Evolutionary conservation across 2,888 invertebrate genomes (phyloP).

Genomic region (Standfussiana lucernea): DNA sequence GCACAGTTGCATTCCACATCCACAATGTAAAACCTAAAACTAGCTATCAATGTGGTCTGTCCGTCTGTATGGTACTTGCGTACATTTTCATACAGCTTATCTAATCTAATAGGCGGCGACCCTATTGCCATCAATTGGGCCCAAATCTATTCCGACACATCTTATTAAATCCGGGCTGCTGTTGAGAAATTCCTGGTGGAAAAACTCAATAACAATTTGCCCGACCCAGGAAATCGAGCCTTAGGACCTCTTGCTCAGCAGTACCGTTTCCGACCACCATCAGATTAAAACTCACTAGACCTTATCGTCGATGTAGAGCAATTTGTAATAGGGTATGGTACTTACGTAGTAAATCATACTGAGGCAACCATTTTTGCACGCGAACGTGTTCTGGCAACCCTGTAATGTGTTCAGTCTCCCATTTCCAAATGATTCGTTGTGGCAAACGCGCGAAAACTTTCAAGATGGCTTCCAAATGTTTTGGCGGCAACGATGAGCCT

Average conservation of each 20-base stretch:
- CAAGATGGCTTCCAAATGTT: slow-evolving; percentile 89
- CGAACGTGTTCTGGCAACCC: slow-evolving; percentile 90
- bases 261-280: neutral
- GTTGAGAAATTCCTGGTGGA: neutral
- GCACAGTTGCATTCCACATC: neutral
- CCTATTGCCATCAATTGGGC: neutral
- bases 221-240: neutral
- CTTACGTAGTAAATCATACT: slow-evolving; percentile 92
- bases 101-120: neutral
- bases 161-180: too few species aligned
- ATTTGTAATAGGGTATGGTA: too few species aligned
- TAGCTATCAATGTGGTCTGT: neutral
- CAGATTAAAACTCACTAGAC: neutral
- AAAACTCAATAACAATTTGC: neutral
- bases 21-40: neutral
- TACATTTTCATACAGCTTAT: neutral
- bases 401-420: slow-evolving; percentile 91
- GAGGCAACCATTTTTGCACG: slow-evolving; percentile 92
- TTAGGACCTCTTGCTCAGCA: neutral
- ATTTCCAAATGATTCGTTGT: slow-evolving; percentile 93
- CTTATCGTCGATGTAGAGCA: too few species aligned
- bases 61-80: neutral
- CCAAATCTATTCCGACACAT: too few species aligned
- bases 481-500: slow-evolving; percentile 90
- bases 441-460: slow-evolving; percentile 91